Conservation (phyloP, 2,888 invertebrate species). For the Tetrapedia diversipes region DNA sequence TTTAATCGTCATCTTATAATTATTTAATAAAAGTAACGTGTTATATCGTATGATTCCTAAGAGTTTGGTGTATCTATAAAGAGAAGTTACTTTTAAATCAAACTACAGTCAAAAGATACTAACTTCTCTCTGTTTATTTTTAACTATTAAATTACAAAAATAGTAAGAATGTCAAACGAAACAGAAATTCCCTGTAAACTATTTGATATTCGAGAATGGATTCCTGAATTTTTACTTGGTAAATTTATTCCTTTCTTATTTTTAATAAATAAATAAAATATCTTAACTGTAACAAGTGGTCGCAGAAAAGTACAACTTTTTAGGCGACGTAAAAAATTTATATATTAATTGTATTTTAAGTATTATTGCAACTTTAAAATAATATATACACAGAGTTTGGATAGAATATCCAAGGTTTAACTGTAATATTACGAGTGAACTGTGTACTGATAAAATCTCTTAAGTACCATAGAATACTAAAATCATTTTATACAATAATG, state of each 20-base stretch:
- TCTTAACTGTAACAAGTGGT: constrained; percentile 56
- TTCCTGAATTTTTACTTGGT: constrained; percentile 66
- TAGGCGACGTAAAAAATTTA: constrained; percentile 53
- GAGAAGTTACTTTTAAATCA: constrained; percentile 22
- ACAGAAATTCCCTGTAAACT: constrained; percentile 38
- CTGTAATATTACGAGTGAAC: neutral
- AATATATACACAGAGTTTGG: constrained; percentile 45
- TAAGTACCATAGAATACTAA: constrained; percentile 34
- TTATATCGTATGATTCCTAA: neutral
- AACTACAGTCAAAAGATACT: neutral
- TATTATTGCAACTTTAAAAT: constrained; percentile 34
- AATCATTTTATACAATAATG: constrained; percentile 42
- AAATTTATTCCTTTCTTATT: constrained; percentile 31
- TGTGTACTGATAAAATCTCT: constrained; percentile 4
- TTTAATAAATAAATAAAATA: constrained; percentile 17
- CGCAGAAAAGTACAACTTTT: constrained; percentile 22
- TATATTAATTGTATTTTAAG: constrained; percentile 52
- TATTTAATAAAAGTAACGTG: neutral
- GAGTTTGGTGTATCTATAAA: neutral
- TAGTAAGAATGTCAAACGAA: constrained; percentile 14
- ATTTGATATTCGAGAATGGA: constrained; percentile 56
- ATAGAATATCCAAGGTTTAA: constrained; percentile 1
- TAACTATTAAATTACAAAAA: neutral
- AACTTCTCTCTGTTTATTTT: constrained; percentile 23
- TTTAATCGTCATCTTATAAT: constrained; percentile 27